Base-by-base conservation (phyloP, 2,888 invertebrate genomes). In the Hololepta plana region DNA sequence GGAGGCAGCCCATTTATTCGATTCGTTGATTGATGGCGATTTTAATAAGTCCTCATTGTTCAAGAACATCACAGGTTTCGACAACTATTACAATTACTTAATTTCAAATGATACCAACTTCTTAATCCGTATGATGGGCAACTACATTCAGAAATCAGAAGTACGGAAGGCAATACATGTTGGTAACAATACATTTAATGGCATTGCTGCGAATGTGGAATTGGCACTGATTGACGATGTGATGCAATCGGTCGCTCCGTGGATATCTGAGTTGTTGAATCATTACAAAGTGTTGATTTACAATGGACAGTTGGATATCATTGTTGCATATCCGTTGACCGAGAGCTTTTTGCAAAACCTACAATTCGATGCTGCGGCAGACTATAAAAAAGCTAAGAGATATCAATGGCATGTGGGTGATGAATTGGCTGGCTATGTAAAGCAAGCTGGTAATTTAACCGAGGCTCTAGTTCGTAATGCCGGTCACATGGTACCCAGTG, bases 281-380 rank as follows among this genome's bases (percentile, higher is more conserved):
- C 53, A 69, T 38, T 79, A 76, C 42, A 59, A 64, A 47, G 68
- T 85, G 9, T 62, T 90, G 22, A 64, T 88, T 32, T 91, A 90
- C 49, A 88, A 74, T 46, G 91, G 91, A 0, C 90, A 91, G 46
- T 49, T 91, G 35, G 91, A 93, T 49, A 76, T 91, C 8, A 85
- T 90, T 35, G 81, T 88, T 0, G 84, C 87, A 0, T 84, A 85
- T 52, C 84, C 87, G 0, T 47, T 84, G 25, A 88, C 88, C 0
- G 64, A 76, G 11, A 77, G 76, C 45, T 87, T 80, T 49, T 53
- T 91, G 15, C 60, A 65, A 35, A 62, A 69, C 26, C 57, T 87
- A 2, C 61, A 72, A 22, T 87, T 84, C 57, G 62, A 57, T 12
- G 71, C 64, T 1, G 57, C 71, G 1, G 61, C 60, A 3, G 59